Evolutionary conservation across 2,888 invertebrate genomes (phyloP), one percentile per base, ranked within the genome.

Genomic region (Pyralis farinalis): DNA sequence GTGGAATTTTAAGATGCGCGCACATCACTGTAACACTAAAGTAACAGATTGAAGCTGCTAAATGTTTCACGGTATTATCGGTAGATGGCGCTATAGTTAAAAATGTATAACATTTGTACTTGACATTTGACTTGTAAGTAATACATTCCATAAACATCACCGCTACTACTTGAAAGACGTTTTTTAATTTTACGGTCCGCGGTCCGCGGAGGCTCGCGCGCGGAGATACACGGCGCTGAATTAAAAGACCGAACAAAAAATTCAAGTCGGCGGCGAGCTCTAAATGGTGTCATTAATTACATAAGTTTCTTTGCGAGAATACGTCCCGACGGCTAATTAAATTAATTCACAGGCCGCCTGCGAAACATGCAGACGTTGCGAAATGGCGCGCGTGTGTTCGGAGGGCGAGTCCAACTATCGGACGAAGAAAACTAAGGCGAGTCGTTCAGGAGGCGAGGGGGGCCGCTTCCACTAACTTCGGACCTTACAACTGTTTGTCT

Each of bases 401-500:
- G 3, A 4, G 16, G 16, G 16, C 2, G 16, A 4, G 3, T 25
- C 25, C 25, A 25, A 25, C 25, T 7, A 7, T 8, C 3, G 53
- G 63, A 62, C 58, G 63, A 65, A 68, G 59, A 54, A 61, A 58
- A 57, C 55, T 49, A 43, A 48, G 60, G 67, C 71, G 73, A 75
- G 72, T 76, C 75, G 74, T 71, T 76, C 72, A 69, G 61, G 63
- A 67, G 64, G 60, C 65, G 67, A 66, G 60, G 63, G 62, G 77
- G 59, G 76, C 73, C 53, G 54, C 51, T 59, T 55, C 60, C 59
- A 58, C 63, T 71, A 74, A 69, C 75, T 76, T 63, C 70, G 58
- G 68, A 68, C 71, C n/a, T n/a, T 66, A 60, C 71, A 70, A 74
- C 74, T 80, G 78, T 80, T 81, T 83, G 82, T 83, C 81, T 83